These are phyloP conservation scores for Telmatochromis sp. DNA, from an alignment of 2,113 vertebrate genomes.

Conservation along the genomic window DNA sequence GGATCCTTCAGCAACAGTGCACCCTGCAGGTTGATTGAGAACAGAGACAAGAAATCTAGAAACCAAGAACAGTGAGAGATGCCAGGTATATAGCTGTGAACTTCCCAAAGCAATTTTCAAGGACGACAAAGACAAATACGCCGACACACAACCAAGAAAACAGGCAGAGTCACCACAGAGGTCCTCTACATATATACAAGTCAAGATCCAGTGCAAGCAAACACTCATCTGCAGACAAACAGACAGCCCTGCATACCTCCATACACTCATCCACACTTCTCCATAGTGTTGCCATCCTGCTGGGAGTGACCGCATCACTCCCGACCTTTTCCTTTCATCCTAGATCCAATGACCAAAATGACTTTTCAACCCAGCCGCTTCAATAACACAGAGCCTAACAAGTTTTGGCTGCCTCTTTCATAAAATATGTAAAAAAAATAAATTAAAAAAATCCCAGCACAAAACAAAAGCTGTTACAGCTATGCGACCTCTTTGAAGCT, in stretches of 20 bases:
- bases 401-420: not conserved
- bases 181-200: not conserved
- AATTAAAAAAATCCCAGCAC: not conserved
- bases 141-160: not conserved
- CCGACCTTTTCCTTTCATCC: constrained; percentile 59
- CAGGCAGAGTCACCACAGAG: not conserved
- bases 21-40: constrained; percentile 49
- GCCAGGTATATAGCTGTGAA: not conserved
- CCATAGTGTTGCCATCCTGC: constrained; percentile 14
- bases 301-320: constrained; percentile 20
- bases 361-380: constrained; percentile 18
- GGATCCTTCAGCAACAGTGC: constrained; percentile 56
- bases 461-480: not conserved
- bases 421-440: not conserved
- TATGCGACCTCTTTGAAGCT: not conserved
- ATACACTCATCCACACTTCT: not conserved
- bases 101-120: not conserved
- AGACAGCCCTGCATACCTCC: not conserved
- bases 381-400: constrained; percentile 18
- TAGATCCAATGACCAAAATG: constrained; percentile 39
- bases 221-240: not conserved
- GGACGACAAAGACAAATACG: not conserved
- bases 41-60: not conserved
- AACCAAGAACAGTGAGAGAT: not conserved
- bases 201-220: not conserved